Evolutionary conservation across 2,888 invertebrate genomes (phyloP).

Genomic region (Polydesmus complanatus): DNA sequence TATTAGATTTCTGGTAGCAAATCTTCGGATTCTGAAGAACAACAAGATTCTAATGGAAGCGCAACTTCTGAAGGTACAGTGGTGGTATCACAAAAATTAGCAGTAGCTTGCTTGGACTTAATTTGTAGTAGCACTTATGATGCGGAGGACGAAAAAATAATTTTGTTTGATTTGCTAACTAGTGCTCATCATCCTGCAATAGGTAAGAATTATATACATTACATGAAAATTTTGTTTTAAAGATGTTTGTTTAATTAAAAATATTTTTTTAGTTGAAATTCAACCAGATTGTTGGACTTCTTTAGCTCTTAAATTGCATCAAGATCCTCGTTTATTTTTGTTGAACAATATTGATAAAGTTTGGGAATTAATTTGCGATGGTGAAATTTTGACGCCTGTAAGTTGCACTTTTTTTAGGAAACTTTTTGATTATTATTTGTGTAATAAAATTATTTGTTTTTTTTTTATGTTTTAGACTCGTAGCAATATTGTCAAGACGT

Average conservation of each 20-base stretch:
- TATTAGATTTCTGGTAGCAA: not conserved
- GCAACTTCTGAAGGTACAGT: not conserved
- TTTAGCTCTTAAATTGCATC: constrained; percentile 43
- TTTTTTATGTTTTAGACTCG: constrained; percentile 37
- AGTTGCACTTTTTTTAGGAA: constrained; percentile 15
- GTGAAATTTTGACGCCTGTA: constrained; percentile 35
- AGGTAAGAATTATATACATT: constrained; percentile 28
- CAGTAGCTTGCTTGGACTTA: constrained; percentile 30
- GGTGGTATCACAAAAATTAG: not conserved
- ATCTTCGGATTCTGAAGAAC: not conserved
- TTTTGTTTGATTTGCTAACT: constrained; percentile 52
- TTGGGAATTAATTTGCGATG: constrained; percentile 35
- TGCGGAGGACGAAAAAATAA: constrained; percentile 41
- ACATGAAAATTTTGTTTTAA: constrained; percentile 6
- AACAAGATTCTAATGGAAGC: not conserved
- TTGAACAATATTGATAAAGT: constrained; percentile 35
- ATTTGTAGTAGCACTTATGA: constrained; percentile 30
- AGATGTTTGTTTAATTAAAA: constrained; percentile 16
- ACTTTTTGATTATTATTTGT: constrained; percentile 14
- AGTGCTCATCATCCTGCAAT: constrained; percentile 63
- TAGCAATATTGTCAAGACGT: constrained; percentile 56
- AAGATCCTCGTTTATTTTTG: constrained; percentile 47
- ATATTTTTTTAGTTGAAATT: constrained; percentile 33
- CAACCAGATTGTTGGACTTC: constrained; percentile 54
- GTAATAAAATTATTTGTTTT: not conserved